These are phyloP conservation scores for Ivindomyrus marchei DNA, from an alignment of 2,113 vertebrate species.

Conservation along the genomic window DNA sequence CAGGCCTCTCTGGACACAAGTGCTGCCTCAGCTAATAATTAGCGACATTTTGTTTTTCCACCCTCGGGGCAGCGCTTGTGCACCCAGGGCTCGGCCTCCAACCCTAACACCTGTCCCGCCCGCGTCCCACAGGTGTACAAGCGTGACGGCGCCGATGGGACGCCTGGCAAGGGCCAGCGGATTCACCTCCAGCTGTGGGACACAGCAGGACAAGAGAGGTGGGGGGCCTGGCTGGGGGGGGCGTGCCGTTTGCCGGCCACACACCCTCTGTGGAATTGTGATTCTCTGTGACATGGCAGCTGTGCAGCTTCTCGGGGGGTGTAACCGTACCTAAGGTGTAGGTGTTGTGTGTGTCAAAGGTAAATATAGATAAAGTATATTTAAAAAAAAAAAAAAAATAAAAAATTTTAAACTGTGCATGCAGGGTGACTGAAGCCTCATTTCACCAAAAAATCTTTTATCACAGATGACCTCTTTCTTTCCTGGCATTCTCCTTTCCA, in stretches of 20 bases:
- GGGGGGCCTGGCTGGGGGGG: slow-evolving; percentile 22
- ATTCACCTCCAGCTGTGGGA: slow-evolving; percentile 98
- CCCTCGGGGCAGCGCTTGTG: background rate
- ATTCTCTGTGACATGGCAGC: background rate
- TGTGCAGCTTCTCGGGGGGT: background rate
- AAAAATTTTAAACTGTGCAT: background rate
- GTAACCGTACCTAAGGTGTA: background rate
- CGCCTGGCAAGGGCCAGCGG: slow-evolving; percentile 74
- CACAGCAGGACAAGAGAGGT: slow-evolving; percentile 97
- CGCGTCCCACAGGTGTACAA: slow-evolving; percentile 70
- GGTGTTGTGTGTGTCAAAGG: background rate
- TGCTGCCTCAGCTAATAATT: background rate
- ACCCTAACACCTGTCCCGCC: background rate
- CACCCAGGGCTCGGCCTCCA: background rate
- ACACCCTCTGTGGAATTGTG: background rate
- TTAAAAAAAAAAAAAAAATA: background rate
- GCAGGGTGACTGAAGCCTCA: background rate
- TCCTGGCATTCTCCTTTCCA: slow-evolving; percentile 37
- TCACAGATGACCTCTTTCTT: too few relatives aligned
- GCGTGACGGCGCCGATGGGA: slow-evolving; percentile 71
- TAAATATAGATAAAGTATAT: background rate
- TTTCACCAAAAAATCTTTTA: background rate
- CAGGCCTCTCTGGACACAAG: too few relatives aligned
- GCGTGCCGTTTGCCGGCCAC: background rate
- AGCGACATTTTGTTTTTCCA: background rate